Evolutionary conservation across 1,140 invertebrate species (phyloP).

Genomic region (Bombus sylvicola): DNA sequence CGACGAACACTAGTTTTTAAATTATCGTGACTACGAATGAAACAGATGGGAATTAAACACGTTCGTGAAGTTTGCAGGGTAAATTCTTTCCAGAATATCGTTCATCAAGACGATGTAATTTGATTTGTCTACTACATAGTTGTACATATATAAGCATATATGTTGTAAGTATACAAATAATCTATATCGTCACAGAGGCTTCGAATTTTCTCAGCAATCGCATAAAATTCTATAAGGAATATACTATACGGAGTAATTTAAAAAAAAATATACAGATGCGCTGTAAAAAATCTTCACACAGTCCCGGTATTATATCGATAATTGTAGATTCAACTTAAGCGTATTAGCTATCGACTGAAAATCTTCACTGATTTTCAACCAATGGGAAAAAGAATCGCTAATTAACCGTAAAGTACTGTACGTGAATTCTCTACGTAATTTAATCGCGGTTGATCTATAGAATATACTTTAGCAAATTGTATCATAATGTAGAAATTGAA

Average conservation of each 20-base stretch:
- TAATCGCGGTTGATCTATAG: slow-evolving; percentile 8
- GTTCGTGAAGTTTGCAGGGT: neutral
- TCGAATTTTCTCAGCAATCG: neutral
- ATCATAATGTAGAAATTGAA: neutral
- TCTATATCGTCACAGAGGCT: neutral
- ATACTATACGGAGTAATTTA: neutral
- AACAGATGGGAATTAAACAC: neutral
- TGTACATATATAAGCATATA: neutral
- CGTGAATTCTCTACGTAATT: neutral
- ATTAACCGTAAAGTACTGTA: slow-evolving; percentile 11
- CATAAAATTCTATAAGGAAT: neutral
- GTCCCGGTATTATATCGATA: neutral
- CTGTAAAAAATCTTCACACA: neutral
- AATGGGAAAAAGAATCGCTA: slow-evolving; percentile 63
- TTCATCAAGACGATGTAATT: neutral
- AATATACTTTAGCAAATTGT: slow-evolving; percentile 3
- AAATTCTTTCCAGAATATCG: slow-evolving; percentile 1
- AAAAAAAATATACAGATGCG: neutral
- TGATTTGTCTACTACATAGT: neutral
- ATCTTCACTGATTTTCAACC: neutral
- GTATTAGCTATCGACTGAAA: neutral
- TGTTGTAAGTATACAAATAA: neutral
- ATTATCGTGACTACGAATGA: neutral
- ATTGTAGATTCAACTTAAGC: slow-evolving; percentile 5
- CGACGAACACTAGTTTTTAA: neutral